Conservation (phyloP, 1,140 invertebrate species). For the Trachymyrmex cornetzi region DNA sequence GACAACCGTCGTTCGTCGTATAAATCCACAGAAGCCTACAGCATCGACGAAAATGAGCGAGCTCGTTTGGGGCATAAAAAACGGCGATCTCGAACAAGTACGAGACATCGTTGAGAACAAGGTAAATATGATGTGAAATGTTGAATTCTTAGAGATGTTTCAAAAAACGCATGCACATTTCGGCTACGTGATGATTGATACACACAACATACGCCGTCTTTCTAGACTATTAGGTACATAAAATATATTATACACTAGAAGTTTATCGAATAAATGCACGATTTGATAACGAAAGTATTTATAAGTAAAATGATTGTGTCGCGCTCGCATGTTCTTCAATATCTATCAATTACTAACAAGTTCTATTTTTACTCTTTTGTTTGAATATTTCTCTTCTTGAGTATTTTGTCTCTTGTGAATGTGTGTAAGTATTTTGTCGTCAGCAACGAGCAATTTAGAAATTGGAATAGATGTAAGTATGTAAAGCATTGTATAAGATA, state of each 20-base stretch:
- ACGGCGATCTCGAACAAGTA: conserved; percentile 97
- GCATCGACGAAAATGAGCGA: conserved; percentile 89
- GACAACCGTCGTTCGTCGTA: conserved; percentile 13
- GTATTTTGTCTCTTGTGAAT: not conserved
- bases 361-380: not conserved
- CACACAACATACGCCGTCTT: not conserved
- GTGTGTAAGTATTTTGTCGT: not conserved
- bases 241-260: not conserved
- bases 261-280: not conserved
- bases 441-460: not conserved
- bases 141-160: conserved; percentile 23
- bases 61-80: conserved; percentile 97
- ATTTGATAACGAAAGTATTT: not conserved
- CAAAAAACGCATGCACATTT: not conserved
- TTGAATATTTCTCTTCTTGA: not conserved
- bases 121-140: conserved; percentile 85
- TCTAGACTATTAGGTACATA: conserved; percentile 27
- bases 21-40: conserved; percentile 13
- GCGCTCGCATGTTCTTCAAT: not conserved
- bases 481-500: no score
- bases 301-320: not conserved
- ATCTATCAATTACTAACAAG: not conserved
- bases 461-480: not conserved
- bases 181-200: not conserved
- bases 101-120: conserved; percentile 95